These are phyloP conservation scores for Myotis pilosus DNA, from an alignment of 2,797 vertebrate genomes.

Conservation along the genomic window DNA sequence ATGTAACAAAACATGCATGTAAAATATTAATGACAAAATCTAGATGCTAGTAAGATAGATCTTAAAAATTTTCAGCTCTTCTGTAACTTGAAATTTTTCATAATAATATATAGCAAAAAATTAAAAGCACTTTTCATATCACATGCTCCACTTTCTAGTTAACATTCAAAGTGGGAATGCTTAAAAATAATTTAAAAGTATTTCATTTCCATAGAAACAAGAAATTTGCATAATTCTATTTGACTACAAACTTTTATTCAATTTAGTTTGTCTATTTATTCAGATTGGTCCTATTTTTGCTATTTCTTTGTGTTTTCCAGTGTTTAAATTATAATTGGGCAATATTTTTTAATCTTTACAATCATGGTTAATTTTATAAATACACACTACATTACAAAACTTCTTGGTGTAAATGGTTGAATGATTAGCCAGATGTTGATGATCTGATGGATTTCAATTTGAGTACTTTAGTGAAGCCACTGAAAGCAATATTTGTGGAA, in stretches of 20 bases:
- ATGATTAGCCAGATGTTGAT: neutral
- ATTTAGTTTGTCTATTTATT: slow-evolving; percentile 29
- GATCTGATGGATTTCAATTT: neutral
- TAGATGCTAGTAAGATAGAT: neutral
- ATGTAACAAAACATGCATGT: neutral
- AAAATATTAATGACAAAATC: neutral
- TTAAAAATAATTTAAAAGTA: slow-evolving; percentile 52
- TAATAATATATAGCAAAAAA: slow-evolving; percentile 17
- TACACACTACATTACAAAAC: neutral
- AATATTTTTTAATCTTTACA: slow-evolving; percentile 38
- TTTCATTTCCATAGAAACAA: slow-evolving; percentile 70
- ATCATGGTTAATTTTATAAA: slow-evolving; percentile 22
- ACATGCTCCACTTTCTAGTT: slow-evolving; percentile 33
- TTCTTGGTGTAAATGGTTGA: slow-evolving; percentile 6
- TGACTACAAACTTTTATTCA: slow-evolving; percentile 47
- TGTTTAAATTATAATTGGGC: slow-evolving; percentile 38
- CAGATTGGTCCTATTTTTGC: slow-evolving; percentile 36
- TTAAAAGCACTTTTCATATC: slow-evolving; percentile 30
- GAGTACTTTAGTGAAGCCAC: neutral
- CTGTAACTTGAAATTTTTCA: neutral
- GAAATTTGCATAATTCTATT: slow-evolving; percentile 54
- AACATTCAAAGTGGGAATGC: slow-evolving; percentile 34
- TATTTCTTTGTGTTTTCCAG: slow-evolving; percentile 47
- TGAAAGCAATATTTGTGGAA: neutral
- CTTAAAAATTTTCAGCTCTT: neutral